phyloP scores from a whole-genome alignment of 2,113 vertebrate genomes.

The Benitochromis conjunctus region DNA sequence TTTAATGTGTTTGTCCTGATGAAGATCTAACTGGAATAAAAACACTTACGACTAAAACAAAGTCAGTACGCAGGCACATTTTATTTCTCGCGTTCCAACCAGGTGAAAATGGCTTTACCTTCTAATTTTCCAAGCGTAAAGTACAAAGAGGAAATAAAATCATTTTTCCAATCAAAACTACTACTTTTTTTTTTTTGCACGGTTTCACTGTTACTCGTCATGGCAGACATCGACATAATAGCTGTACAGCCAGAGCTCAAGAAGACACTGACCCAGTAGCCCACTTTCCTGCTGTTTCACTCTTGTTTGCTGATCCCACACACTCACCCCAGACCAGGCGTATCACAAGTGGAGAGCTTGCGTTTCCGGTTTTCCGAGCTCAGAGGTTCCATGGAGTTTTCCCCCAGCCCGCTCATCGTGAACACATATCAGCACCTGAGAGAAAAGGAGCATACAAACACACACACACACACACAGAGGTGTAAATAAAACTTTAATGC shows the following conservation, averaged over 20 bases:
- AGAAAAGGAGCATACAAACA: background rate
- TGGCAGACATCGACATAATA: background rate
- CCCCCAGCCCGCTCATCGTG: constrained; percentile 91
- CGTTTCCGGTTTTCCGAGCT: constrained; percentile 85
- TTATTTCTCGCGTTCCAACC: background rate
- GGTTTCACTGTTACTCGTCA: background rate
- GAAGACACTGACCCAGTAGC: constrained; percentile 50
- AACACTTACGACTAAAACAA: background rate
- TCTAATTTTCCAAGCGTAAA: background rate
- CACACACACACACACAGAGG: background rate
- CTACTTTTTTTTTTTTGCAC: background rate
- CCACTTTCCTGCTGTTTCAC: constrained; percentile 17
- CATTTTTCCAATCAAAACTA: background rate
- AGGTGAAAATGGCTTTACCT: background rate
- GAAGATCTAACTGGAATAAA: background rate
- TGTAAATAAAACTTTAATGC: background rate
- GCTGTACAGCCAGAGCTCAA: background rate
- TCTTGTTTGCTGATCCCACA: constrained; percentile 1
- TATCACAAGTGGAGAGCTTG: constrained; percentile 86
- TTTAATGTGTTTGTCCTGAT: background rate
- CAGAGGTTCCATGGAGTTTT: constrained; percentile 87
- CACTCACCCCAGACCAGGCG: constrained; percentile 82
- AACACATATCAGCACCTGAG: constrained; percentile 84
- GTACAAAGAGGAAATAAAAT: background rate
- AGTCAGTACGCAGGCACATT: background rate